Base-by-base conservation (phyloP, 2,888 invertebrate species). In the Bibio marci region DNA sequence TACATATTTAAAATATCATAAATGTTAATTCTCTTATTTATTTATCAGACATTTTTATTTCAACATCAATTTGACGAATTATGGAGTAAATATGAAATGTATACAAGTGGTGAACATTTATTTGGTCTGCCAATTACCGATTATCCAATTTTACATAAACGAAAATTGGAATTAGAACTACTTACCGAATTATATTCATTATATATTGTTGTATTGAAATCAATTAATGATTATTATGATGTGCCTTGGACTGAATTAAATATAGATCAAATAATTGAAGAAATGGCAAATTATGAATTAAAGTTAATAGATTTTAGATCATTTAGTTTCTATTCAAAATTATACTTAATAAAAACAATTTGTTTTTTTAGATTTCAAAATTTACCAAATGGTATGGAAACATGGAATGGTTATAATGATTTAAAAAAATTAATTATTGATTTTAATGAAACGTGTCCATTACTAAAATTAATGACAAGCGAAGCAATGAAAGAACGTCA, bases 401-500 rank as follows among this genome's bases (percentile, higher is more conserved):
- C 82, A 39, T 90, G 88, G 88, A 83, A 83, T 1, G 88, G 90
- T 0, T 91, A 67, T 53, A 69, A 80, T 38, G 87, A 86, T 47
- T 59, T 91, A 41, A 88, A 86, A 54, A 76, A 76, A 45, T 88
- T 85, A 62, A 87, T 91, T 43, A 88, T 90, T 48, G 87, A 90
- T 53, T 90, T 91, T 56, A 87, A 80, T 53, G 79, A 88, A 57
- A 81, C 80, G 8, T 86, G 86, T 53, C 88, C 88, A 0, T 55
- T 91, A 26, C 58, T 90, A 22, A 86, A 88, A 55, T 52, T 88
- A 46, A 88, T 91, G 88, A 80, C 87, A 4, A 81, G 85, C 52
- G 83, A 83, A 53, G 74, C 82, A 2, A 80, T 86, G 80, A 80
- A 81, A 53, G 75, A 76, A 5, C 68, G 83, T 4, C 86, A 86